phyloP scores from a whole-genome alignment of 2,888 invertebrate species.

The Myathropa florea region DNA sequence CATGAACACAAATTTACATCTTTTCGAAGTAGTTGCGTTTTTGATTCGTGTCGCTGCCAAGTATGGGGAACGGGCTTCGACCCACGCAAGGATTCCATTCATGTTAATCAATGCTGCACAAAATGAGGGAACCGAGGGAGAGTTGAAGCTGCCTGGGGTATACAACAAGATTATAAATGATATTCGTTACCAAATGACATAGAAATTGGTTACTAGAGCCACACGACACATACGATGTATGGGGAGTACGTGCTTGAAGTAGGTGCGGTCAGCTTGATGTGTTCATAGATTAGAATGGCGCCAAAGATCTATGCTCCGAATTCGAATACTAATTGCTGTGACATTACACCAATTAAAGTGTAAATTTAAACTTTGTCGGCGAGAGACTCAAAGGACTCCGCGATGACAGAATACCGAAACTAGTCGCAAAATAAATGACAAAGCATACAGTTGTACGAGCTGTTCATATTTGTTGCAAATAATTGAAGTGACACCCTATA shows the following conservation, averaged over 20 bases:
- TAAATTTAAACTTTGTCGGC: constrained; percentile 50
- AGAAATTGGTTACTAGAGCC: constrained; percentile 65
- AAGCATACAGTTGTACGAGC: neutral
- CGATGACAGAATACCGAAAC: neutral
- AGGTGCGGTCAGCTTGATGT: constrained; percentile 56
- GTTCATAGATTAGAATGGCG: constrained; percentile 60
- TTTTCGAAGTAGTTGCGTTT: constrained; percentile 61
- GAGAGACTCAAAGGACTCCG: neutral
- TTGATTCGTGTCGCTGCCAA: constrained; percentile 65
- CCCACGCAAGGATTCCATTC: constrained; percentile 67
- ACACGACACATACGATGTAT: neutral
- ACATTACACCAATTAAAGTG: constrained; percentile 60
- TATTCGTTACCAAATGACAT: constrained; percentile 69
- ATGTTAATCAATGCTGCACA: constrained; percentile 69
- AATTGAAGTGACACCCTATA: neutral
- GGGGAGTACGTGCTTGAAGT: neutral
- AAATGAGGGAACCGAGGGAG: constrained; percentile 47
- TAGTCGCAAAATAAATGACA: neutral
- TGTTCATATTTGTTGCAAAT: neutral
- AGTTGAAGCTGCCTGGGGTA: constrained; percentile 1
- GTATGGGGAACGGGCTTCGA: constrained; percentile 57
- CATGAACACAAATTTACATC: constrained; percentile 71
- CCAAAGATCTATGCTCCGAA: constrained; percentile 47
- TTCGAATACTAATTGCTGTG: constrained; percentile 55
- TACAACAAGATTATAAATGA: constrained; percentile 67